Evolutionary conservation across 2,888 invertebrate species (phyloP), one percentile per base, ranked within the genome.

Genomic region (Catocala fraxini): DNA sequence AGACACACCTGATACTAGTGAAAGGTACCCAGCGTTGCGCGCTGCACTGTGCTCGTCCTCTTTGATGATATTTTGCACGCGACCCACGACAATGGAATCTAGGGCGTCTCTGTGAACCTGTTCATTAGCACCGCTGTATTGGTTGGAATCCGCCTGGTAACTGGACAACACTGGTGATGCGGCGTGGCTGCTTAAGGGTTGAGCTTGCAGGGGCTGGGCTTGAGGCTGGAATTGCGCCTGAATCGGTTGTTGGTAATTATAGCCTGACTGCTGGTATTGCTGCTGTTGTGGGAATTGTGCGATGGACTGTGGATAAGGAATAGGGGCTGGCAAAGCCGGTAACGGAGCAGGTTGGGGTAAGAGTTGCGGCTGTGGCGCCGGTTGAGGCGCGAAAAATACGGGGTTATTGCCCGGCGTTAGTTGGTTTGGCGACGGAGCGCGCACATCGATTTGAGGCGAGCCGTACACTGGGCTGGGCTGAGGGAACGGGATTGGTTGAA

Each of bases 21-120:
- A 93, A 34, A 80, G 73, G 62, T 91, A 93, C 41, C 94, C 94
- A 13, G 89, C 85, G 41, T 88, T 84, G 55, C 82, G 89, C 0
- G 93, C 93, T n/a, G 88, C 83, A 6, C 82, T 85, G 59, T 93
- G 93, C 68, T 94, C 94, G 68, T 83, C 86, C 2, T 93, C 91
- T 62, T 83, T 93, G 33, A 94, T 89, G 33, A 93, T 89, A 60
- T 87, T 85, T 68, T 92, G 90, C 42, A 93, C 88, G 41, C 84
- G 86, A 51, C 84, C 82, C 5, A 93, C 86, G 0, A 91, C 90
- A 0, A 89, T 73, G 0, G 91, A 84, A 61, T 93, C 93, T 2
- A 93, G 81, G 6, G 85, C 90, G 4, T 88, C 90, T 34, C 82
- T 77, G 63, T 89, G 88, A 0, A 80, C 77, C 70, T 84, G 74